Evolutionary conservation across 2,113 vertebrate species (phyloP), one percentile per base, ranked within the genome.

Genomic region (Dendrocopos noguchii): DNA sequence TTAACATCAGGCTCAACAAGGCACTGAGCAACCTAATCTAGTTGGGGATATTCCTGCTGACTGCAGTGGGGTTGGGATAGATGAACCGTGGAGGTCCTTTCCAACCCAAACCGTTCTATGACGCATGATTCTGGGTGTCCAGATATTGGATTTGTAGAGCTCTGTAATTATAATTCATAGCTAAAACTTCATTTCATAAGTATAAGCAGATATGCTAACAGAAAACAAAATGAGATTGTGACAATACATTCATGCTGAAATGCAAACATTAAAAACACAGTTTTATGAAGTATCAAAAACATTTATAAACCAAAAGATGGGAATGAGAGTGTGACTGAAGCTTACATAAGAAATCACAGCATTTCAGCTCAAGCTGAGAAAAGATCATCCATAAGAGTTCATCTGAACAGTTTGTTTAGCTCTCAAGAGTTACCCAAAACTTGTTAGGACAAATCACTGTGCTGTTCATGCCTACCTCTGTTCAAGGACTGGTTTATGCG

Each of bases 231-330:
- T 63, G 13, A 46, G 22, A 72, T 88, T 92, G 57, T 78, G 47
- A 15, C 44, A 72, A 34, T 47, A 47, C 6, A 11, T 66, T 36
- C 1, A 2, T 61, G 24, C 63, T 31, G 19, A 90, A 80, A 84
- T 36, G 15, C 29, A 59, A 46, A 12, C 1, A 3, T 59, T n/a
- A 13, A 73, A 82, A 76, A 82, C 0, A 2, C 0, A 0, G 10
- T 7, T 70, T 92, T 44, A 15, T 63, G 31, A 85, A 65, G 25
- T 25, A 68, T 8, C 7, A 67, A 72, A 18, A 53, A 44, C 77
- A 70, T 52, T 70, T 50, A 25, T 27, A 59, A 8, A 66, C 15
- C 3, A 73, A 61, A 66, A 46, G 4, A 16, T 17, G 22, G 78
- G 28, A 75, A 72, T 56, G 67, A 60, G 18, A 47, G 6, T 0